A percentile compares a stretch with the other conserved stretches of the same genome.
Conservation (phyloP, 2,113 vertebrate genomes). For the Malurus alboscapulatus region DNA sequence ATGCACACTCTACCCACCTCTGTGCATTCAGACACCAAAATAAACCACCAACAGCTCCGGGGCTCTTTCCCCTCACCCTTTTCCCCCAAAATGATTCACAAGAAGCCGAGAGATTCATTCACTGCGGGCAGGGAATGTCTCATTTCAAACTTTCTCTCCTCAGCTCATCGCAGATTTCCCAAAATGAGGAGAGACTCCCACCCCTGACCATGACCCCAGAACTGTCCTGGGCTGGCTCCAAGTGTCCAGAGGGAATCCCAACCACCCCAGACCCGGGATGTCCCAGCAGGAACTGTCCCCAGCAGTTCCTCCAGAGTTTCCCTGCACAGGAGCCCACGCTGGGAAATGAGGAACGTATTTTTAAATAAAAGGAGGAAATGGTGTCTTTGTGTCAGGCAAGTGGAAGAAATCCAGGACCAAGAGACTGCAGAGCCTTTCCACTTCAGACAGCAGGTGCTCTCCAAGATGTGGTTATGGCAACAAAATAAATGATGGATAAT, state of each 20-base stretch:
- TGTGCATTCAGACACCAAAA: background rate
- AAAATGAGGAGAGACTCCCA: background rate
- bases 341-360: conserved; percentile 51
- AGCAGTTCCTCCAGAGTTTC: background rate
- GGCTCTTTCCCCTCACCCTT: accelerated
- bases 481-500: conserved; percentile 97
- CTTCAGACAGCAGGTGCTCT: conserved; percentile 90
- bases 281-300: accelerated
- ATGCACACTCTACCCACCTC: background rate
- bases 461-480: conserved; percentile 91
- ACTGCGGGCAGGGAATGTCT: background rate
- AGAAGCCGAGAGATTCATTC: background rate
- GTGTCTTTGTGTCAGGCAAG: conserved; percentile 71
- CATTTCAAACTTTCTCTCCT: background rate
- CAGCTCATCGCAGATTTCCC: background rate
- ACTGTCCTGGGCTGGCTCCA: accelerated
- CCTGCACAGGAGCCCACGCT: background rate
- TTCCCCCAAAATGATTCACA: background rate
- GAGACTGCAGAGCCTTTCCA: conserved; percentile 66
- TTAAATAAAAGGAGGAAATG: conserved; percentile 67
- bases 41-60: background rate
- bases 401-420: conserved; percentile 74
- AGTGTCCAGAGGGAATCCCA: accelerated
- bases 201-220: background rate
- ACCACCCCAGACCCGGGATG: background rate